Percentiles rank a stretch among this genome's conserved stretches.
Conservation (phyloP, 1,140 invertebrate species). For the Philopotamus ludificatus region DNA sequence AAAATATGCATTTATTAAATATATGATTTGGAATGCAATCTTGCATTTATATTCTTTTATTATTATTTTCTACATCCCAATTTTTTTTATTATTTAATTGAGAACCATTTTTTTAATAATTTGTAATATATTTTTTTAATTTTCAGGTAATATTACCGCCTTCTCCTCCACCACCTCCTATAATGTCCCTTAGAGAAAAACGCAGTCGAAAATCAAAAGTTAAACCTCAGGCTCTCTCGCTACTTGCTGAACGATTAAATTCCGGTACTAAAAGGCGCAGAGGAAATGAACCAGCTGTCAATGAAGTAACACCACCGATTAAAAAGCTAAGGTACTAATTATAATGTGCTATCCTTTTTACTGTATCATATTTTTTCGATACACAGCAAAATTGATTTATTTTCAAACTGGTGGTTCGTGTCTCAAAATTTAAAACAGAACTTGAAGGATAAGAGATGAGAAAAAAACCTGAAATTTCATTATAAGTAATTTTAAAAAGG, state of each 20-base stretch:
- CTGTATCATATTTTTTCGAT: neutral
- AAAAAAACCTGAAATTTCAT: neutral
- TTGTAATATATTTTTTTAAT: too few species aligned
- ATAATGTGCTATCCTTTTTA: neutral
- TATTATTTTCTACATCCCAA: too few species aligned
- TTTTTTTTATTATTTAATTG: too few species aligned
- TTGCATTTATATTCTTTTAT: too few species aligned
- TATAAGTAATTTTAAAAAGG: neutral
- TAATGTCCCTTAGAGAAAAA: neutral
- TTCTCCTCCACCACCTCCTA: neutral
- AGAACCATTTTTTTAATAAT: too few species aligned
- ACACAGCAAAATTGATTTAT: neutral
- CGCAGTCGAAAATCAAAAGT: neutral
- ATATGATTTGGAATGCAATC: too few species aligned
- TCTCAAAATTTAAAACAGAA: neutral
- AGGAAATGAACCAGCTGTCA: slow-evolving; percentile 13
- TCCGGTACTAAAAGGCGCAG: neutral
- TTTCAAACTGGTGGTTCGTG: neutral
- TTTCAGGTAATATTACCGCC: neutral
- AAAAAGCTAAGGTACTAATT: slow-evolving; percentile 16
- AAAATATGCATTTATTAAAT: too few species aligned
- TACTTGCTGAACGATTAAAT: slow-evolving; percentile 1
- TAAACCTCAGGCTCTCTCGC: neutral
- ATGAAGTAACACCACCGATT: neutral
- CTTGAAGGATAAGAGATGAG: neutral